A percentile compares a stretch with the other conserved stretches of the same genome.
Conservation (phyloP, 2,113 vertebrate genomes). For the Hystrix brachyura region DNA sequence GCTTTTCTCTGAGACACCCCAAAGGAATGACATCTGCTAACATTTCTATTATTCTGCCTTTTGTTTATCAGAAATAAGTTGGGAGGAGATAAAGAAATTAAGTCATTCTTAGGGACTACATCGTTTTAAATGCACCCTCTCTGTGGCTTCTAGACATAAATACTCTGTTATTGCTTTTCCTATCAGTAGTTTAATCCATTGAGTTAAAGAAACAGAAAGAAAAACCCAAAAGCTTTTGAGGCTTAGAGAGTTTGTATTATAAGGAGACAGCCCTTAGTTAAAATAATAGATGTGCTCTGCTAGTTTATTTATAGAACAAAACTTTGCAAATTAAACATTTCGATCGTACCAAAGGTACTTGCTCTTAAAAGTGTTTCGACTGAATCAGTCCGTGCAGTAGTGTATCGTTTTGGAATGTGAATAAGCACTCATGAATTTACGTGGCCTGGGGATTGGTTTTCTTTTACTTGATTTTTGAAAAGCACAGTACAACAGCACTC, state of each 20-base stretch:
- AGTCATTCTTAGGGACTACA: constrained; percentile 39
- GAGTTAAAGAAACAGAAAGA: constrained; percentile 28
- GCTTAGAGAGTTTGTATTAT: constrained; percentile 29
- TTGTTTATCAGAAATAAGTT: constrained; percentile 47
- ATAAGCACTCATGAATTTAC: not conserved
- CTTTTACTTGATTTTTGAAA: constrained; percentile 64
- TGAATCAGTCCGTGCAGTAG: not conserved
- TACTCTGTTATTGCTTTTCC: constrained; percentile 52
- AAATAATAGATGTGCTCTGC: constrained; percentile 41
- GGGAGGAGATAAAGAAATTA: constrained; percentile 6
- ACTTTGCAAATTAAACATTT: constrained; percentile 59
- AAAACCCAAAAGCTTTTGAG: not conserved
- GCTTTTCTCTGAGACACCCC: not conserved
- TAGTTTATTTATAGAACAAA: constrained; percentile 57
- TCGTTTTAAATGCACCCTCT: constrained; percentile 23
- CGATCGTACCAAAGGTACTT: constrained; percentile 1
- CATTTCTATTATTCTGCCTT: constrained; percentile 7
- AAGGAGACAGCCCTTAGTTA: not conserved
- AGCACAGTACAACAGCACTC: not conserved
- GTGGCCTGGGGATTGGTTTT: constrained; percentile 55
- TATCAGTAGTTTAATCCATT: constrained; percentile 24
- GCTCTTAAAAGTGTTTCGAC: not conserved
- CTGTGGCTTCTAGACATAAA: constrained; percentile 51
- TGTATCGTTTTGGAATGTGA: constrained; percentile 16
- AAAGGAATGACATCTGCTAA: not conserved